These are phyloP conservation scores for Agelastica alni DNA, from an alignment of 2,888 invertebrate species.

Conservation along the genomic window DNA sequence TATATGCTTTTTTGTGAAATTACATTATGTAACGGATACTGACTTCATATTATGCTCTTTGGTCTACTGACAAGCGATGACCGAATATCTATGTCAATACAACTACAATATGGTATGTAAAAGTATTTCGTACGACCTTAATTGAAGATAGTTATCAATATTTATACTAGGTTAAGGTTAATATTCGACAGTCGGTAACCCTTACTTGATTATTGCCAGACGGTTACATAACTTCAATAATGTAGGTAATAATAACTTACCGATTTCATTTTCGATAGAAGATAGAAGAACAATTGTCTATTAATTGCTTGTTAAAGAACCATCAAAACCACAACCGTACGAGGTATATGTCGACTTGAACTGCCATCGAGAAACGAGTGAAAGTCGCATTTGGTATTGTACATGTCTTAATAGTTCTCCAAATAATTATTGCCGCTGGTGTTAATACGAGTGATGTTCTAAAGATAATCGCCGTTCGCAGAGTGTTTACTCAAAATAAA, in stretches of 20 bases:
- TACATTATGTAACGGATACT: too few relatives aligned
- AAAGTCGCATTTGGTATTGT: conserved; percentile 26
- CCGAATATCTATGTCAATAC: too few relatives aligned
- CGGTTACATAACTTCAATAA: conserved; percentile 16
- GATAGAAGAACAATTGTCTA: conserved; percentile 21
- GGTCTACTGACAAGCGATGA: too few relatives aligned
- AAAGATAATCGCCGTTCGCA: neutral
- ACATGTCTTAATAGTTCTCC: conserved; percentile 16
- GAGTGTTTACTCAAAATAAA: too few relatives aligned
- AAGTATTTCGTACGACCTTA: too few relatives aligned
- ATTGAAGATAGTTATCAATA: too few relatives aligned
- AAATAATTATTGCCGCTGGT: conserved; percentile 6
- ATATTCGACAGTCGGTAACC: too few relatives aligned
- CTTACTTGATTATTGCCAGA: too few relatives aligned
- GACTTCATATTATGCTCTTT: too few relatives aligned
- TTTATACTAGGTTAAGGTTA: too few relatives aligned
- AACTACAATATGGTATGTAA: too few relatives aligned
- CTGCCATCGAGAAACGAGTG: conserved; percentile 29
- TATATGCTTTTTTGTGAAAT: too few relatives aligned
- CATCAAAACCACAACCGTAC: conserved; percentile 20
- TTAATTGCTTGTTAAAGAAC: conserved; percentile 22
- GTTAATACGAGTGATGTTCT: neutral
- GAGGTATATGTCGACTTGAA: conserved; percentile 26
- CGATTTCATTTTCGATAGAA: conserved; percentile 29
- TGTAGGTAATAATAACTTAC: conserved; percentile 31